Conservation (phyloP, 2,797 vertebrate species). For the Denticeps clupeoides region DNA sequence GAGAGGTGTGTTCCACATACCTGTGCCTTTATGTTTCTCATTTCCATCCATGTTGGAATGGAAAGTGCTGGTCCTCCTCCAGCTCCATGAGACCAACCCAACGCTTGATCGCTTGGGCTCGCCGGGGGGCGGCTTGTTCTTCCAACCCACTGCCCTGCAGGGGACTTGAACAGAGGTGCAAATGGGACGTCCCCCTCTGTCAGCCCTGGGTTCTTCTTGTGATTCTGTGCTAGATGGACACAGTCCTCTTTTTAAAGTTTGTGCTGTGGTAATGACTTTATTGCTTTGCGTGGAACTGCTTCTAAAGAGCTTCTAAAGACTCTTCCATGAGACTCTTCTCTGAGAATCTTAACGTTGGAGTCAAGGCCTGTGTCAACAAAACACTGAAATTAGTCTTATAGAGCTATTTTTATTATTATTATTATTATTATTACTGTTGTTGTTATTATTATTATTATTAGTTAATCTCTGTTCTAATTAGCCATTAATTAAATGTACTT, state of each 20-base stretch:
- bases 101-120: conserved; percentile 38
- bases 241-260: conserved; percentile 36
- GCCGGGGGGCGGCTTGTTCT: conserved; percentile 32
- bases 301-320: conserved; percentile 34
- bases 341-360: conserved; percentile 33
- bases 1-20: conserved; percentile 49
- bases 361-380: conserved; percentile 22
- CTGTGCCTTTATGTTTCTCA: conserved; percentile 45
- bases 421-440: conserved; percentile 28
- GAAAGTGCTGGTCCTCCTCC: conserved; percentile 28
- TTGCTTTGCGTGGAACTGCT: conserved; percentile 40
- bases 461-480: conserved; percentile 9
- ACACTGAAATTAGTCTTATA: conserved; percentile 19
- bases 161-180: conserved; percentile 38
- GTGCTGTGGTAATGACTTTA: conserved; percentile 29
- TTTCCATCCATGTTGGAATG: conserved; percentile 47
- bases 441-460: conserved; percentile 25
- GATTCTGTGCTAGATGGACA: conserved; percentile 42
- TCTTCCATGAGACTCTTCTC: no score
- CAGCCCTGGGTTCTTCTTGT: conserved; percentile 15
- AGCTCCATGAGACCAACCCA: conserved; percentile 21
- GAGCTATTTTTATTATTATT: conserved; percentile 29
- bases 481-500: conserved; percentile 18
- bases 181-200: conserved; percentile 20
- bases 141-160: conserved; percentile 34